Percentiles rank a stretch among this genome's conserved stretches.
Conservation (phyloP, 2,113 vertebrate genomes). For the Orthochromis malagaraziensis region DNA sequence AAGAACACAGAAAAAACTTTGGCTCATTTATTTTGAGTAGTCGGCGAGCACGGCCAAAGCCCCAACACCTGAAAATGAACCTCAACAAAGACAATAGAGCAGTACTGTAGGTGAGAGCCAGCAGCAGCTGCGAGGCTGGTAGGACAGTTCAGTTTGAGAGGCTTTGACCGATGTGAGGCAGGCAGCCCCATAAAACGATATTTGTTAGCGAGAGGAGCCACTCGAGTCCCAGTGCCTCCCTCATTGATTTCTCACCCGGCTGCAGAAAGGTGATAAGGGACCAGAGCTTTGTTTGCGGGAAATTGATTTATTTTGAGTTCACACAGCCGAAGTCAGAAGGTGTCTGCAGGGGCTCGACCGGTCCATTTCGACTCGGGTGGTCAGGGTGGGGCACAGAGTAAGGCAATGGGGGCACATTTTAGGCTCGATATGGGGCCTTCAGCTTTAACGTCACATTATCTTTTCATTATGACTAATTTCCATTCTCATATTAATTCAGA, state of each 20-base stretch:
- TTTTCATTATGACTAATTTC: not conserved
- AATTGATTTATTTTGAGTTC: constrained; percentile 54
- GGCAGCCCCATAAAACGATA: constrained; percentile 22
- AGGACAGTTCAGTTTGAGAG: not conserved
- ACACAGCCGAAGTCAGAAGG: not conserved
- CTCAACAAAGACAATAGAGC: constrained; percentile 15
- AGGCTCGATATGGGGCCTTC: not conserved
- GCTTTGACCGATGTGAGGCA: not conserved
- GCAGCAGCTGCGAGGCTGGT: not conserved
- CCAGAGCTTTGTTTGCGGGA: constrained; percentile 41
- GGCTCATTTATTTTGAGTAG: constrained; percentile 26
- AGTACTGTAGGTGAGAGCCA: not conserved
- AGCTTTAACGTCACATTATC: not conserved
- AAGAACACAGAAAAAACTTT: not conserved
- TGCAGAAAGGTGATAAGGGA: constrained; percentile 55
- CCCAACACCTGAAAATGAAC: constrained; percentile 33
- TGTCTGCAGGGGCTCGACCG: not conserved
- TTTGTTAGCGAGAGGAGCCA: constrained; percentile 8
- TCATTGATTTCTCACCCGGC: constrained; percentile 41
- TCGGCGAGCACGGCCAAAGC: not conserved
- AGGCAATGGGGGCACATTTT: not conserved
- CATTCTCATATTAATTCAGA: not conserved
- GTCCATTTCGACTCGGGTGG: not conserved
- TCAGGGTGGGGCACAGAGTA: not conserved
- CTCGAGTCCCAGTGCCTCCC: not conserved